Evolutionary conservation across 2,113 vertebrate genomes (phyloP).

Genomic region (Panurus biarmicus): DNA sequence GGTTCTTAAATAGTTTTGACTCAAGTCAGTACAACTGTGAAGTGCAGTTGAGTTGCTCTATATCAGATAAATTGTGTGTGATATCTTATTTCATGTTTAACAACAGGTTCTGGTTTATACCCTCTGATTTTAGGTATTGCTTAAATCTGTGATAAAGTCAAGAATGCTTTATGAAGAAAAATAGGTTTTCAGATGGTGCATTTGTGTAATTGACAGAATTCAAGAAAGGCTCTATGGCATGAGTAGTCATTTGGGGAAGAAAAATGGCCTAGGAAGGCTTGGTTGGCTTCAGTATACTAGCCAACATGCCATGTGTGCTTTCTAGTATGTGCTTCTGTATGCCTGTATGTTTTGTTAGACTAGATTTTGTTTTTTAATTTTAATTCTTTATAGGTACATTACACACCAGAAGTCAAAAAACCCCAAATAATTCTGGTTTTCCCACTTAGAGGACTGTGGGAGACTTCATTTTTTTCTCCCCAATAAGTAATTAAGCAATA

Average conservation of each 20-base stretch:
- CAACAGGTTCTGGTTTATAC: not conserved
- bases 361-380: not conserved
- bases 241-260: not conserved
- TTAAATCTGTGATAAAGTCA: not conserved
- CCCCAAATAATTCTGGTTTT: not conserved
- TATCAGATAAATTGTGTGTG: not conserved
- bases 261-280: not conserved
- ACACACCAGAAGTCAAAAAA: not conserved
- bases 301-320: not conserved
- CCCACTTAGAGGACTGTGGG: not conserved
- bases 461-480: not conserved
- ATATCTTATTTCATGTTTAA: not conserved
- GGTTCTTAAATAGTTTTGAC: not conserved
- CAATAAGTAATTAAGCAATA: constrained; percentile 41
- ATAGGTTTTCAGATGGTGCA: not conserved
- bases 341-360: not conserved
- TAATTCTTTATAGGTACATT: not conserved
- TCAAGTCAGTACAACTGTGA: not conserved
- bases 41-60: not conserved
- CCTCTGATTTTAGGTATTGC: not conserved
- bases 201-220: not conserved
- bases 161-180: not conserved
- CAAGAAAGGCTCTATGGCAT: not conserved
- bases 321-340: not conserved
- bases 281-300: not conserved